Conservation (phyloP, 2,113 vertebrate species). For the Aldabrachelys gigantea region DNA sequence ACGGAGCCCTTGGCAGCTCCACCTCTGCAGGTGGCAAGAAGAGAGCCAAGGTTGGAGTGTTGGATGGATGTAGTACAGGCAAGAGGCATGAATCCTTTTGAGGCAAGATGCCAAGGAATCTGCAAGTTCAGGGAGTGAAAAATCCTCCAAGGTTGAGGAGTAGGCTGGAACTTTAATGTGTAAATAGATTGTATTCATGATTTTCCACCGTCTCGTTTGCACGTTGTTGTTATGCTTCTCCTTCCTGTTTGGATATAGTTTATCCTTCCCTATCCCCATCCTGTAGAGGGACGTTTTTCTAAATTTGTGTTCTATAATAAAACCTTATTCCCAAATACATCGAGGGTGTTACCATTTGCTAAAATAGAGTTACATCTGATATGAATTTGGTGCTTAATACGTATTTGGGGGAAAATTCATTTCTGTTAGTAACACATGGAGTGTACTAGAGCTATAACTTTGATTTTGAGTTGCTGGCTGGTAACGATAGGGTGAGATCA, state of each 20-base stretch:
- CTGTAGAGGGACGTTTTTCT: background rate
- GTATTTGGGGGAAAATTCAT: background rate
- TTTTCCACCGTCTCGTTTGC: background rate
- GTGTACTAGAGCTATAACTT: background rate
- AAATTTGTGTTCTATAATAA: background rate
- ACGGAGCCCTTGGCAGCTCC: background rate
- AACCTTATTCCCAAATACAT: background rate
- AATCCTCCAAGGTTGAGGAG: too few species aligned
- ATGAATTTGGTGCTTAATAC: background rate
- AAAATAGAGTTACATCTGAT: background rate
- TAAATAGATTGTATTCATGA: background rate
- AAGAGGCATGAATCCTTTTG: background rate
- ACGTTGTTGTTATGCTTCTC: fast-evolving
- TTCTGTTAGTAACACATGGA: background rate
- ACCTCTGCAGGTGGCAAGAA: background rate
- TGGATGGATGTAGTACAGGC: background rate
- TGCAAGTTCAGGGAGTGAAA: background rate
- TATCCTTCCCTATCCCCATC: background rate
- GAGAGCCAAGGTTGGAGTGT: background rate
- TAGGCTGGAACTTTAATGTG: too few species aligned
- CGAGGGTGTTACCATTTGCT: background rate
- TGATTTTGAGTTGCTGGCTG: background rate
- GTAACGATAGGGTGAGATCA: background rate
- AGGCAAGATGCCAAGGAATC: background rate
- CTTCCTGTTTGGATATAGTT: background rate